Evolutionary conservation across 2,113 vertebrate species (phyloP), one percentile per base, ranked within the genome.

Genomic region (Vulpes lagopus): DNA sequence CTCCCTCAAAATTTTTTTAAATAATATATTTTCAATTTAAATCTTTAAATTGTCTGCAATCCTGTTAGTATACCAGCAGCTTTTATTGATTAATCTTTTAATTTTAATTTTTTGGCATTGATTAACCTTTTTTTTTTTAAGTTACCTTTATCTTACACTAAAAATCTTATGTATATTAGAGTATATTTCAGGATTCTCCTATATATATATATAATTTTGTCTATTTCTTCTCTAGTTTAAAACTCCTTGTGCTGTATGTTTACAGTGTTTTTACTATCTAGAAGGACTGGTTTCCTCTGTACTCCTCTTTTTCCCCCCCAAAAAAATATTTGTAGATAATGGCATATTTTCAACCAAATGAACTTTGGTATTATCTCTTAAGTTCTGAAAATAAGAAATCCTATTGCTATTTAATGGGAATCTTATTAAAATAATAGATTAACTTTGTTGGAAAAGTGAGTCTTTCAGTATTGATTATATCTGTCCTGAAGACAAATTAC

Each of bases 71-170:
- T 84, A 55, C 20, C n/a, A 53, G 79, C 11, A 64, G 25, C 35
- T 84, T 76, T 91, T 60, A 83, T 78, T 88, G 74, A 91, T 91
- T 32, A 57, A 91, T 16, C 51, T 76, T 43, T 74, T 43, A 7
- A 74, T 74, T 43, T 67, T 67, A 7, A 73, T 23, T 25, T 76
- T 49, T 76, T 76, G 11, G 43, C 43, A 25, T 27, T 86, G 71
- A 93, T 86, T 38, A 35, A 91, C 43, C 43, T 43, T 43, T 20
- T 30, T 57, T 30, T 51, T 69, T 62, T 81, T 71, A 65, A 92
- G n/a, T 53, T n/a, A 90, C 64, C 8, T 90, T 93, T 95, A 81
- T 94, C 43, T 89, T n/a, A 74, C 85, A 23, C 65, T 74, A 59
- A 91, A 91, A 88, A 89, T 84, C 5, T 17, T 94, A 49, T 43